Base-by-base conservation (phyloP, 2,888 invertebrate genomes). In the Clostera curtula region DNA sequence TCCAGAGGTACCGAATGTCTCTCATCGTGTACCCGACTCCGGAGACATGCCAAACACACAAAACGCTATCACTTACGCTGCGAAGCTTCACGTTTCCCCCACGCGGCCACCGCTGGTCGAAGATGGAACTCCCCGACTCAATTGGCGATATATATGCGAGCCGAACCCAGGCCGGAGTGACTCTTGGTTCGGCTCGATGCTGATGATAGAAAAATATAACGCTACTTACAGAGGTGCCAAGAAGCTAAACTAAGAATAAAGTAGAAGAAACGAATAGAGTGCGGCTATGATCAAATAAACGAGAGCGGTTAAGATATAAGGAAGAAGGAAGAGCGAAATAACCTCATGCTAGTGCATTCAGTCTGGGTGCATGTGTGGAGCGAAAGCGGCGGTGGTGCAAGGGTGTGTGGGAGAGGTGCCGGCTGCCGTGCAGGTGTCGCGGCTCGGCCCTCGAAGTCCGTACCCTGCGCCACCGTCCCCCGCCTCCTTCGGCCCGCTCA, bases 1-100 rank as follows among this genome's bases (percentile, higher is more conserved):
- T 92, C 96, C 96, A 97, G 88, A 92, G 93, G 90, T 96, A 96
- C 85, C 93, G 92, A 89, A 96, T 95, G 90, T 95, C 95, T 89
- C 92, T 92, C 94, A 95, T 95, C 88, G 95, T 95, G 92, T 95
- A 95, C 90, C 95, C 95, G 92, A 95, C 95, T 95, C 86, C 84
- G 83, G 80, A 83, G 83, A 82, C 85, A 85, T 84, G 84, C 71
- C 83, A 82, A 82, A 83, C 79, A 83, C 76, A 83, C 82, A 83
- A 80, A 82, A 83, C 74, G 82, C 80, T 82, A 79, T 83, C 80
- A 83, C 82, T 83, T 80, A 84, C 84, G 80, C 77, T 80, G 80
- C 67, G 72, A 57, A 69, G 71, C 67, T 62, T 66, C 66, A 69
- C 67, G 65, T 58, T 53, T 48, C 54, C 48, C 49, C 60, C 68